Evolutionary conservation across 2,113 vertebrate genomes (phyloP), one percentile per base, ranked within the genome.

Genomic region (Gymnocephalus cernua): DNA sequence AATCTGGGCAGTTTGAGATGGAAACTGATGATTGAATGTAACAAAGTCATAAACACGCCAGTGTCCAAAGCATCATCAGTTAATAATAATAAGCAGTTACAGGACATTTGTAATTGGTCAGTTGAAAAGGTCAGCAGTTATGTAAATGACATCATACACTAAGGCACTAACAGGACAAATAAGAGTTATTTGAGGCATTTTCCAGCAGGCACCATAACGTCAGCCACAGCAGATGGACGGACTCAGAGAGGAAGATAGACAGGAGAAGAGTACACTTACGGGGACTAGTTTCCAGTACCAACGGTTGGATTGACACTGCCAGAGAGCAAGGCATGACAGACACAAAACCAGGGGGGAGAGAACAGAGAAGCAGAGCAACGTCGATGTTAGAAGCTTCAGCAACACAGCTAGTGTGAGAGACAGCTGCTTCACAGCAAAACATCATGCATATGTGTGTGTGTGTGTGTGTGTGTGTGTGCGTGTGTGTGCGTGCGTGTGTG

Each of bases 221-320:
- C 85, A 88, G 88, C 84, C 80, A 56, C 16, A 75, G 76, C 84
- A 82, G 63, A 74, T 10, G 54, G 56, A 85, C 74, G 81, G 82
- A 88, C 47, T 44, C 71, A 73, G 23, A 66, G 72, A 72, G 7
- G 56, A 18, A 62, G 62, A 72, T 3, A 71, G 54, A 67, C n/a
- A 79, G 54, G 14, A 77, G 62, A 47, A 82, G 77, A 62, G 45
- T 12, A 74, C 84, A 94, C 95, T 95, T 92, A 95, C 95, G 18
- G 95, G 95, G 88, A 95, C 95, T 83, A 95, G 94, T 68, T 95
- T 95, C 95, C 95, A 95, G 88, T 95, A 95, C 95, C 95, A 95
- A 18, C 95, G 95, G 80, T 61, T 94, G 84, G 91, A 91, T n/a
- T 92, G 89, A 89, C 85, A 92, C 93, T 95, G 92, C 74, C 77